Percentiles rank a stretch among this genome's conserved stretches.
phyloP scores from a whole-genome alignment of 1,140 invertebrate genomes.

The Physella acuta region DNA sequence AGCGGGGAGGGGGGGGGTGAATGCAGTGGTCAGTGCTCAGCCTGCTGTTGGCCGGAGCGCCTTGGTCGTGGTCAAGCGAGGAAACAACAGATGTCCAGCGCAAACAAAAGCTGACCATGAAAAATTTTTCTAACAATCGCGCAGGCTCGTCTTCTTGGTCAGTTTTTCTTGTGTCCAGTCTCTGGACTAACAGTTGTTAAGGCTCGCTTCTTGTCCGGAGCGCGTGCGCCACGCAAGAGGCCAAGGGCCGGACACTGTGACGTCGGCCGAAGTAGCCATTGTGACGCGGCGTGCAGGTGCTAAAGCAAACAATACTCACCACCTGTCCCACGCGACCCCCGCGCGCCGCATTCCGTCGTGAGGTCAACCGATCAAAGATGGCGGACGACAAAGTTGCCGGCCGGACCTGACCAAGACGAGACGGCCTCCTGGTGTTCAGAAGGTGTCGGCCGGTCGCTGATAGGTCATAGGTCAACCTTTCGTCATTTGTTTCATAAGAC shows the following conservation, averaged over 20 bases:
- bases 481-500: background rate
- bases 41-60: background rate
- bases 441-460: too few species aligned
- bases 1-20: too few species aligned
- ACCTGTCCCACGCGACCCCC: background rate
- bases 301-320: background rate
- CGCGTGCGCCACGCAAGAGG: background rate
- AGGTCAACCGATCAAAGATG: background rate
- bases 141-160: background rate
- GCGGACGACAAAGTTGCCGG: background rate
- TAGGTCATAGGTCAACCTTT: background rate
- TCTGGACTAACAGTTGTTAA: background rate
- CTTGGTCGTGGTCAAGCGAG: background rate
- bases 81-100: background rate
- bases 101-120: background rate
- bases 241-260: background rate
- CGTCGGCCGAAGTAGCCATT: background rate
- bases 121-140: background rate
- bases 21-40: too few species aligned
- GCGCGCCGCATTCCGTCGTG: background rate
- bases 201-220: background rate
- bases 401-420: too few species aligned
- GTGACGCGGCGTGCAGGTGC: background rate
- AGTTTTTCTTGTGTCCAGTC: background rate
- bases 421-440: too few species aligned